Evolutionary conservation across 1,140 invertebrate species (phyloP), one percentile per base, ranked within the genome.

Genomic region (Onthophagus taurus): DNA sequence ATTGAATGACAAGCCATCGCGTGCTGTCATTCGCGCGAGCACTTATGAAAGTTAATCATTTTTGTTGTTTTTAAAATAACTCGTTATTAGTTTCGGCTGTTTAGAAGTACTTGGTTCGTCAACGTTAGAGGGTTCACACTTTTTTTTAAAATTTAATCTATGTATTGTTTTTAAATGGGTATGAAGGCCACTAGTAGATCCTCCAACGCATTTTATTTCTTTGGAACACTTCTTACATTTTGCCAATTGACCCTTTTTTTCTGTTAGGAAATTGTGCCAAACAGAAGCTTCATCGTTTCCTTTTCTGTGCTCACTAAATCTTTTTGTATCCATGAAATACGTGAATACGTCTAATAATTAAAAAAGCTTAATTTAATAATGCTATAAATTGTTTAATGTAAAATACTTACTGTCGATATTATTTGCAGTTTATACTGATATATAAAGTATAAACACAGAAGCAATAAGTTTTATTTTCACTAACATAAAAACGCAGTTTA

Each of bases 251-350:
- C 37, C 37, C 19, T 39, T 39, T 39, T 39, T 39, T 37, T 39
- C 34, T 23, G 38, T 36, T 26, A 45, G 38, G 38, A 45, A 45
- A 45, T 45, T 17, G 19, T 29, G 36, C 44, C 44, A 46, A 37
- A 46, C 35, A 31, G 44, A 46, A 46, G 43, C 30, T 36, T 36
- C 26, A 29, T 45, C 35, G 18, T 36, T 21, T 36, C 26, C 34
- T 45, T 45, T 45, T 45, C 35, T 20, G 24, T 45, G 43, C 35
- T 45, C 33, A 29, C 30, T 43, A 43, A 43, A 43, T 43, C 30
- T 43, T 21, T 43, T 43, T n/a, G n/a, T n/a, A n/a, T n/a, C n/a
- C n/a, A n/a, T n/a, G n/a, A n/a, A n/a, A n/a, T n/a, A n/a, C n/a
- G n/a, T n/a, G n/a, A n/a, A n/a, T n/a, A n/a, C n/a, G n/a, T n/a